Percentiles rank a stretch among this genome's conserved stretches.
Conservation (phyloP, 2,113 vertebrate genomes). For the Zosterops lateralis region DNA sequence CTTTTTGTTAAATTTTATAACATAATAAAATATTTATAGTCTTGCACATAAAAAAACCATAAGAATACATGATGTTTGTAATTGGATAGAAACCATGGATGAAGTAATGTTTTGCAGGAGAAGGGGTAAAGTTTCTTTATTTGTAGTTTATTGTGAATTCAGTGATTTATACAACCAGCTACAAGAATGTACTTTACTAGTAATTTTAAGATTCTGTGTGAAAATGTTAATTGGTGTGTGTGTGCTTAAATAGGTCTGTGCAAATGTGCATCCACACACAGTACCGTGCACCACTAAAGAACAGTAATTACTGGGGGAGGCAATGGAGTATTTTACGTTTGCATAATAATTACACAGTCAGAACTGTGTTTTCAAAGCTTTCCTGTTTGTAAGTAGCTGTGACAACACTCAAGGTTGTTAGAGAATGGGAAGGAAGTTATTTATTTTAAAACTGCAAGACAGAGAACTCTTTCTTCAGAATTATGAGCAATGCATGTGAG, state of each 20-base stretch:
- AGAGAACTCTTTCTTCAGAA: background rate
- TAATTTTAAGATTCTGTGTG: background rate
- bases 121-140: background rate
- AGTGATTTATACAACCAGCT: background rate
- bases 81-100: background rate
- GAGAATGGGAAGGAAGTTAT: background rate
- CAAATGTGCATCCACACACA: fast-evolving
- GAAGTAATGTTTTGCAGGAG: background rate
- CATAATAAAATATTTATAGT: background rate
- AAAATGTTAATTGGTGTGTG: background rate
- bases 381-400: background rate
- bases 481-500: fast-evolving
- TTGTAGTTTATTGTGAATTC: background rate
- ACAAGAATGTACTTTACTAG: background rate
- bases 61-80: fast-evolving
- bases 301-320: background rate
- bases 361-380: background rate
- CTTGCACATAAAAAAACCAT: background rate
- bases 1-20: background rate
- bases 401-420: background rate
- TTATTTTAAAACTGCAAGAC: background rate
- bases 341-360: background rate
- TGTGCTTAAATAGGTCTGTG: fast-evolving
- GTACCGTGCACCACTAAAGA: background rate
- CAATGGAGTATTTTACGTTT: background rate